Evolutionary conservation across 2,797 vertebrate species (phyloP), one percentile per base, ranked within the genome.

Genomic region (Phrynocephalus forsythii): DNA sequence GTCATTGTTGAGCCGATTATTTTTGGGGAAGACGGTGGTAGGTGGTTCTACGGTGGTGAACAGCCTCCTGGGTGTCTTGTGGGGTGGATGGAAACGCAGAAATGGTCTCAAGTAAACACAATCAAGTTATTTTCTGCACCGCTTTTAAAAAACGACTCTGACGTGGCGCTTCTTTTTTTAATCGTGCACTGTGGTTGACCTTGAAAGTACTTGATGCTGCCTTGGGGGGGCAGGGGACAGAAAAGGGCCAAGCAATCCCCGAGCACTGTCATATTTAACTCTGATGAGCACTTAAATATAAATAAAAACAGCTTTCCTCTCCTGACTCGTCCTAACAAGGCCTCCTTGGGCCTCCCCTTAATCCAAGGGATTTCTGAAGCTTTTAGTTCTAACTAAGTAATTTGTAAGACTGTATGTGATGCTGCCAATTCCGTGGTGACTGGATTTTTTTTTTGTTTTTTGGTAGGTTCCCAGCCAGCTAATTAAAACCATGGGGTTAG

Each of bases 311-410:
- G 75, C 60, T 92, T 93, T 91, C 92, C 82, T 93, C 91, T 73
- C 78, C 88, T 88, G 90, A 67, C 90, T 94, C 30, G 50, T 92
- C 91, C 94, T n/a, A 16, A 90, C 93, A 87, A 93, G 93, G 88
- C 95, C 89, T 91, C 2, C 3, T 79, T 10, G 86, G 93, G 92
- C 92, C 94, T 91, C 92, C 90, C 50, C 33, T 0, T 96, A 95
- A 96, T 95, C 96, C 95, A 3, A 0, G 56, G 94, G 95, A 95
- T 96, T 94, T 95, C 94, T 90, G 93, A 90, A 93, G 96, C 95
- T 85, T 96, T 96, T 91, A 92, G 91, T 86, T 94, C 90, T 89
- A 93, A 92, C 86, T 84, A 92, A 94, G 95, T 92, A 79, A 95
- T 96, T 95, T 96, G 95, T 95, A 89, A 0, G 83, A 92, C 92